Evolutionary conservation across 2,888 invertebrate species (phyloP), one percentile per base, ranked within the genome.

Genomic region (Caenorhabditis imperialis): DNA sequence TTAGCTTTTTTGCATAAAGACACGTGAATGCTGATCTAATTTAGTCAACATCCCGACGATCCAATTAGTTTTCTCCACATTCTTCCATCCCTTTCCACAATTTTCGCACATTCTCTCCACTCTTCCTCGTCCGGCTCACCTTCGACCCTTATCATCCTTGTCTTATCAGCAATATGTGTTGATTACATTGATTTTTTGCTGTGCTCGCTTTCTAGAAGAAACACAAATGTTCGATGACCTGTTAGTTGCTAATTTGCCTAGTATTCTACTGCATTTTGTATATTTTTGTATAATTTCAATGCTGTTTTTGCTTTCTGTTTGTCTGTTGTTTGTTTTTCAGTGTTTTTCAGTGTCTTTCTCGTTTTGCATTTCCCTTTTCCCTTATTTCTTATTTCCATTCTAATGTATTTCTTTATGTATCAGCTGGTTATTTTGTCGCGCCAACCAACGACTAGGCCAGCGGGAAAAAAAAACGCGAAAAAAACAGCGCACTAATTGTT

Each of bases 401-500:
- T 38, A 12, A 33, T 20, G 30, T 20, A 50, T 54, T 35, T 58
- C 27, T 48, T 33, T 55, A 23, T 23, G 63, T 57, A 55, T 65
- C 55, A 55, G 55, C 65, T 65, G 65, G 48, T 10, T 22, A 50
- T 38, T 23, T 51, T 30, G 30, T 30, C 10, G 30, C 30, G n/a
- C n/a, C n/a, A n/a, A n/a, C n/a, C n/a, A n/a, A n/a, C 14, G 27
- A 4, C 27, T 16, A 38, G 48, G 45, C 23, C n/a, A 23, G 25
- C 22, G 22, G 30, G 60, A 47, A 40, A 42, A 47, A 57, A 65
- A 65, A 50, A 18, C 40, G 35, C 45, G 16, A 40, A 51, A 48
- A 47, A 50, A 47, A 48, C 27, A 54, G 8, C 47, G n/a, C 47
- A 67, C 67, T 67, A 67, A 67, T 67, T 67, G 57, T 57, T 67